phyloP scores from a whole-genome alignment of 2,113 vertebrate species.

The Pelecanus crispus region DNA sequence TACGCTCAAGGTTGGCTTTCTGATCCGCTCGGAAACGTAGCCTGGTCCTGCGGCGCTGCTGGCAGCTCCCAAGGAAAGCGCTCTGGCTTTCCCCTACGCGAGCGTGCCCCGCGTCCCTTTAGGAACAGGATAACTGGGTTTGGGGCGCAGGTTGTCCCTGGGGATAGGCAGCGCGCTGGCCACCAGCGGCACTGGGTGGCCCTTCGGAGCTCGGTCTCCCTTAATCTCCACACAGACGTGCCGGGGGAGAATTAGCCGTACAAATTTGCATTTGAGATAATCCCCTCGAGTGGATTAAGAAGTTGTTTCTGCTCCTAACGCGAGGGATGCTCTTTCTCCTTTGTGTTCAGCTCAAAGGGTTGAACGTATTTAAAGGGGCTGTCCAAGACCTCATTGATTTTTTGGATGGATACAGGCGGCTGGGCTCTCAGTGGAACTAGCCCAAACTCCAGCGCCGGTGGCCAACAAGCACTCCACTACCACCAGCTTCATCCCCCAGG shows the following conservation, averaged over 20 bases:
- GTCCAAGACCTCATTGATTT: background rate
- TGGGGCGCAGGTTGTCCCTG: background rate
- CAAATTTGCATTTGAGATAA: background rate
- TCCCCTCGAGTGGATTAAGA: background rate
- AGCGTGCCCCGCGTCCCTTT: background rate
- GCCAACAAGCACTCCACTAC: accelerated
- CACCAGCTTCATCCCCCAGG: too few relatives aligned
- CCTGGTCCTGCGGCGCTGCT: background rate
- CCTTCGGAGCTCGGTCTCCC: accelerated
- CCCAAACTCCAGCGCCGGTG: too few relatives aligned
- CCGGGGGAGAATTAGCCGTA: background rate
- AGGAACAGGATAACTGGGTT: background rate
- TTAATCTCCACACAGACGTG: background rate
- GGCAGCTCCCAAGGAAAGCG: background rate
- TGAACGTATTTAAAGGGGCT: background rate
- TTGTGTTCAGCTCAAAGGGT: background rate
- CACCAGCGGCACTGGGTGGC: too few relatives aligned
- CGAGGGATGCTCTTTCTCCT: background rate
- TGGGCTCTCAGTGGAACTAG: background rate
- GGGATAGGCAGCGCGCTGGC: background rate
- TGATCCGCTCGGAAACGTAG: background rate
- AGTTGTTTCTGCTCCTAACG: background rate
- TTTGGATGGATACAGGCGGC: background rate
- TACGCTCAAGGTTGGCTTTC: background rate
- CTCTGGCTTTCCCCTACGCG: background rate